Evolutionary conservation across 2,113 vertebrate genomes (phyloP), one percentile per base, ranked within the genome.

Genomic region (Maylandia zebra): DNA sequence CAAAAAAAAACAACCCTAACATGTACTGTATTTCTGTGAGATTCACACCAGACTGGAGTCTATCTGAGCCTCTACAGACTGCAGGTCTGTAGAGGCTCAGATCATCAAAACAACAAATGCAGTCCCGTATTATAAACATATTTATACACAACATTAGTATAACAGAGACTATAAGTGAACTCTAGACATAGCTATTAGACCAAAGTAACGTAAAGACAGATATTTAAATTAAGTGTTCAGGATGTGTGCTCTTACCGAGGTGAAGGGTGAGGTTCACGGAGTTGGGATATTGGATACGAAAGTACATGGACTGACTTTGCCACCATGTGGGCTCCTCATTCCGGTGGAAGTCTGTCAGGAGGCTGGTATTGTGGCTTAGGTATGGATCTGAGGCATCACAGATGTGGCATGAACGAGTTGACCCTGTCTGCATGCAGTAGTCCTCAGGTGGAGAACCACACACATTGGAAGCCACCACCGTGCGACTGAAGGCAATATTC

Each of bases 221-320:
- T 10, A 3, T 8, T 84, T 27, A 48, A 53, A 61, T 17, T 78
- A 13, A 50, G 14, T 24, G 32, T 66, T 87, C 82, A 84, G 16
- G 30, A 50, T 66, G 34, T 55, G 66, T 83, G 86, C 43, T 81
- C 98, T 98, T 97, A 99, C 98, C 98, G 83, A 99, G 94, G 79
- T 90, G 95, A 14, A 99, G 97, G 10, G 97, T 98, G 92, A 99
- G 93, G 96, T 97, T 98, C 94, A 99, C 97, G 0, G 97, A 98
- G 89, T 95, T 97, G 59, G 98, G 98, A 90, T 98, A 82, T 96
- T 99, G 98, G 87, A 99, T 93, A 4, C 97, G 96, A 0, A 97
- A 97, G 82, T 96, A 97, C 98, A 99, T 99, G 91, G 98, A 98
- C 93, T 98, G 98, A 94, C 98, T 99, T 95, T 99, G 98, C 98